Percentiles rank a stretch among this genome's conserved stretches.
Evolutionary conservation across 2,797 vertebrate genomes (phyloP).

Genomic region (Clarias pachynema): DNA sequence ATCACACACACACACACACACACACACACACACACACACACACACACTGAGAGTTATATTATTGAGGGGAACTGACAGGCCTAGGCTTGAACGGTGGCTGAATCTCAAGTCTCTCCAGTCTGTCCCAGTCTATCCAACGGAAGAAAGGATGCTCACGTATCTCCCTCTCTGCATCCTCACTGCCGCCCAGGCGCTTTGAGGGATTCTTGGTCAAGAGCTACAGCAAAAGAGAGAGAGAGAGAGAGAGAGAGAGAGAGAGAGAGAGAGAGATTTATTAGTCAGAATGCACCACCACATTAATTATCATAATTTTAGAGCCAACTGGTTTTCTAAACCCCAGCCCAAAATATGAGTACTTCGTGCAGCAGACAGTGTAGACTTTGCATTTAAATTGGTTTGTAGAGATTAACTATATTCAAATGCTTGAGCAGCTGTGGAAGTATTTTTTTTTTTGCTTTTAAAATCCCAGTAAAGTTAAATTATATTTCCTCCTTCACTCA

Average conservation of each 20-base stretch:
- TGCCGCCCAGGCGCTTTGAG: slow-evolving; percentile 83
- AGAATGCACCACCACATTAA: slow-evolving; percentile 1
- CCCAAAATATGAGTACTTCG: not conserved
- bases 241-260: not conserved
- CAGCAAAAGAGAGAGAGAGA: not conserved
- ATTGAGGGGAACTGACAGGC: slow-evolving; percentile 76
- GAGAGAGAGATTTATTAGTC: not conserved
- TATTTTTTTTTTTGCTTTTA: not conserved
- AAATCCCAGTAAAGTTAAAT: slow-evolving; percentile 15
- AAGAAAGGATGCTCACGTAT: slow-evolving; percentile 88
- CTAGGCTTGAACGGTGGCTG: slow-evolving; percentile 86
- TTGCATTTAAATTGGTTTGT: slow-evolving; percentile 31
- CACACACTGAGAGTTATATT: not conserved
- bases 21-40: slow-evolving; percentile 4
- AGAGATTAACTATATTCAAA: not conserved
- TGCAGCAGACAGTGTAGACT: slow-evolving; percentile 8
- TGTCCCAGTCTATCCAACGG: slow-evolving; percentile 91
- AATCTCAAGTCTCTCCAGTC: slow-evolving; percentile 86
- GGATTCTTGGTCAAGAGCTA: slow-evolving; percentile 89
- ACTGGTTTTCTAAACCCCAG: not conserved
- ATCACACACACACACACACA: slow-evolving; percentile 22
- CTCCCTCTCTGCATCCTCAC: slow-evolving; percentile 81
- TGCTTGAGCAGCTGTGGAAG: slow-evolving; percentile 1
- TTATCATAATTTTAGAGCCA: not conserved
- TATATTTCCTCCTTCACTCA: not conserved